phyloP scores from a whole-genome alignment of 2,888 invertebrate species.

The Aphidius colemani region DNA sequence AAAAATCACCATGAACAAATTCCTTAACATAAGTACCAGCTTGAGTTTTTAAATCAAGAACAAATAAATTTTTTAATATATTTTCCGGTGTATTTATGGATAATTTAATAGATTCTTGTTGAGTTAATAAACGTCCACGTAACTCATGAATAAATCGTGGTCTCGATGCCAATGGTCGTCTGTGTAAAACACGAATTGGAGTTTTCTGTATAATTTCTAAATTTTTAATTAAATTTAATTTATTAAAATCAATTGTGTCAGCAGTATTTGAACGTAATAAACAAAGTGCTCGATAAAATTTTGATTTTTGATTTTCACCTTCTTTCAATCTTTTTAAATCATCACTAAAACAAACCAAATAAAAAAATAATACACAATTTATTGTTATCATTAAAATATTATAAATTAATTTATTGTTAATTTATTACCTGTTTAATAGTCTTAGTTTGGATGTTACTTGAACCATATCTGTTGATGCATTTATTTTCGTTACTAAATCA shows the following conservation, averaged over 20 bases:
- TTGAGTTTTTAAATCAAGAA: slow-evolving; percentile 75
- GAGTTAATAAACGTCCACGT: slow-evolving; percentile 60
- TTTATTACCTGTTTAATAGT: slow-evolving; percentile 45
- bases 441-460: slow-evolving; percentile 70
- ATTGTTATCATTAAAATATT: slow-evolving; percentile 8
- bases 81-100: slow-evolving; percentile 24
- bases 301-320: slow-evolving; percentile 87
- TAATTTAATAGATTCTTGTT: slow-evolving; percentile 39
- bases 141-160: slow-evolving; percentile 70
- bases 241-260: slow-evolving; percentile 59
- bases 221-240: slow-evolving; percentile 63
- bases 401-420: neutral
- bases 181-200: slow-evolving; percentile 87
- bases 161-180: slow-evolving; percentile 76
- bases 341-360: slow-evolving; percentile 61
- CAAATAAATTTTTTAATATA: slow-evolving; percentile 60
- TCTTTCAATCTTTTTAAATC: slow-evolving; percentile 75
- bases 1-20: slow-evolving; percentile 95
- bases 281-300: slow-evolving; percentile 85
- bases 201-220: slow-evolving; percentile 80
- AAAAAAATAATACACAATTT: neutral
- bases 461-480: slow-evolving; percentile 63
- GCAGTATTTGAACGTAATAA: slow-evolving; percentile 60
- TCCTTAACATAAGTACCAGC: slow-evolving; percentile 98
- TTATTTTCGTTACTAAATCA: slow-evolving; percentile 67